phyloP scores from a whole-genome alignment of 2,113 vertebrate species.

The Brienomyrus brachyistius region DNA sequence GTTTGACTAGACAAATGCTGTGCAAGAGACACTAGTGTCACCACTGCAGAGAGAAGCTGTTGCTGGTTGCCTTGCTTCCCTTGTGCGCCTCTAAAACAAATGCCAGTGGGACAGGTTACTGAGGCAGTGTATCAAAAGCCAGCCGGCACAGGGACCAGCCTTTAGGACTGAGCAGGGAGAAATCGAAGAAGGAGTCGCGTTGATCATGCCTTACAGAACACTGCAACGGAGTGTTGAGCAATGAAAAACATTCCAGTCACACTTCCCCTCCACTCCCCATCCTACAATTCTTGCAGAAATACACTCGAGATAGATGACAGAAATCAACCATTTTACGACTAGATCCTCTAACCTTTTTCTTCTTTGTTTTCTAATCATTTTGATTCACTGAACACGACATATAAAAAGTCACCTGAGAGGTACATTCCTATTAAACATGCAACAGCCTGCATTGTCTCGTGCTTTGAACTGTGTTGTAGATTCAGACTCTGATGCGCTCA shows the following conservation, averaged over 20 bases:
- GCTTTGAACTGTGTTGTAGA: neutral
- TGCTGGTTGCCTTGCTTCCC: neutral
- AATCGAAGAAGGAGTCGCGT: neutral
- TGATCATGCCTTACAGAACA: neutral
- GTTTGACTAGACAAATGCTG: neutral
- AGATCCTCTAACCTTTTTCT: neutral
- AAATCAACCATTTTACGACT: neutral
- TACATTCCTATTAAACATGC: neutral
- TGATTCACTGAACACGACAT: neutral
- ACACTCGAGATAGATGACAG: neutral
- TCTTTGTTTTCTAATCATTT: neutral
- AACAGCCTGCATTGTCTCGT: neutral
- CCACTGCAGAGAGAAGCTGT: neutral
- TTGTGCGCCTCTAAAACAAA: neutral
- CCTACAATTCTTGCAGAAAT: neutral
- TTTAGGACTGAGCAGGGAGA: neutral
- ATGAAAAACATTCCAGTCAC: neutral
- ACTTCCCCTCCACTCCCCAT: neutral
- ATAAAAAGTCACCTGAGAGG: neutral
- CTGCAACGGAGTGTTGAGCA: neutral
- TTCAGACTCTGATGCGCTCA: neutral
- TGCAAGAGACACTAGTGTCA: neutral
- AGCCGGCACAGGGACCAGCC: neutral
- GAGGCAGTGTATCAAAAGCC: neutral
- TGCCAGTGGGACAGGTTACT: neutral